Evolutionary conservation across 2,888 invertebrate genomes (phyloP).

Genomic region (Sabatieria punctata): DNA sequence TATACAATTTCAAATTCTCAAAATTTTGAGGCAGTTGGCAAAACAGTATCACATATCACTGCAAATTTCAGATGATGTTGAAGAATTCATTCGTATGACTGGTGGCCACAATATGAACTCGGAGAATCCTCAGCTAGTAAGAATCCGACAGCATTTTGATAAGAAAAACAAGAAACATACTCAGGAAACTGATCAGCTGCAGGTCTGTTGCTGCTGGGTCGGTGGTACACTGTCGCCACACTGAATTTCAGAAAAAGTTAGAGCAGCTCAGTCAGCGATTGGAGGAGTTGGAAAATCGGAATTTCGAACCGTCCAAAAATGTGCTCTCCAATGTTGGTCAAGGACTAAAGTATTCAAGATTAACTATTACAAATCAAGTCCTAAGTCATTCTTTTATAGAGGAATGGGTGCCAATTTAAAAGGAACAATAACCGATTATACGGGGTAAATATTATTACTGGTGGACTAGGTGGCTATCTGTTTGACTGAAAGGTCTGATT

Average conservation of each 20-base stretch:
- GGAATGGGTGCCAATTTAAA: slow-evolving; percentile 82
- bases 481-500: no score
- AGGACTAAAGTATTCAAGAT: slow-evolving; percentile 62
- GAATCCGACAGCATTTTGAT: background rate
- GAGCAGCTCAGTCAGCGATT: slow-evolving; percentile 59
- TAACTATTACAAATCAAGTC: no score
- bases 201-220: background rate
- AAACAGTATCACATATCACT: no score
- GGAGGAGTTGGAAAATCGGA: slow-evolving; percentile 46
- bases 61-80: background rate
- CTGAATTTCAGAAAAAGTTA: slow-evolving; percentile 49
- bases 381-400: slow-evolving; percentile 22
- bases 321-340: slow-evolving; percentile 81
- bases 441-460: slow-evolving; percentile 46
- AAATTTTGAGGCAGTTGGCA: no score
- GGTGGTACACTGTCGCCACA: no score
- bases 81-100: background rate
- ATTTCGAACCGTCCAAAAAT: slow-evolving; percentile 44
- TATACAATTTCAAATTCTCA: no score
- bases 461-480: slow-evolving; percentile 5
- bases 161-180: background rate
- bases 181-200: background rate
- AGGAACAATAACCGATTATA: slow-evolving; percentile 80
- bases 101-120: background rate
- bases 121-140: background rate